Conservation (phyloP, 1,140 invertebrate genomes). For the Colletes gigas region DNA sequence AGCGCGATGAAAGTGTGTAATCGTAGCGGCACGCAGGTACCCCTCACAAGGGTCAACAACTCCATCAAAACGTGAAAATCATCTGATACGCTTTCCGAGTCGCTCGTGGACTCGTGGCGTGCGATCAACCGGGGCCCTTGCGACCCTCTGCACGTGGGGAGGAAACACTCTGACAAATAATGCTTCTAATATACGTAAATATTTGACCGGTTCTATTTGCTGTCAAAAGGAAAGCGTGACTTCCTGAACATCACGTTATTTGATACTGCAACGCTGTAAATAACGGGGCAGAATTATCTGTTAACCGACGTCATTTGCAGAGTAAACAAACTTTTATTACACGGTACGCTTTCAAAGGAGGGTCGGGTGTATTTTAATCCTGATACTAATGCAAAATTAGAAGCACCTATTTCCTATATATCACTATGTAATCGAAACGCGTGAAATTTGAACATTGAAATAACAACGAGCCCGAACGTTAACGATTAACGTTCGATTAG, state of each 20-base stretch:
- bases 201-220: background rate
- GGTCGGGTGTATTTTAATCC: too few relatives aligned
- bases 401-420: background rate
- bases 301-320: too few relatives aligned
- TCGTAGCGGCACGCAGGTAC: constrained; percentile 57
- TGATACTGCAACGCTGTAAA: too few relatives aligned
- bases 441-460: too few relatives aligned
- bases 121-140: background rate
- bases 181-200: background rate
- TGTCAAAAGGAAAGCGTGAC: background rate
- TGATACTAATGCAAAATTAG: too few relatives aligned
- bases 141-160: background rate
- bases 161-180: background rate
- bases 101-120: background rate
- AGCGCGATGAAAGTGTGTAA: constrained; percentile 63
- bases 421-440: too few relatives aligned
- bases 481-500: background rate
- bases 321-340: too few relatives aligned
- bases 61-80: constrained; percentile 62
- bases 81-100: constrained; percentile 35
- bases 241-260: too few relatives aligned
- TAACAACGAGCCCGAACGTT: too few relatives aligned
- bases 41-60: constrained; percentile 63
- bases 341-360: too few relatives aligned
- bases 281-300: too few relatives aligned